phyloP scores from a whole-genome alignment of 2,113 vertebrate species.

The Octodon degus region DNA sequence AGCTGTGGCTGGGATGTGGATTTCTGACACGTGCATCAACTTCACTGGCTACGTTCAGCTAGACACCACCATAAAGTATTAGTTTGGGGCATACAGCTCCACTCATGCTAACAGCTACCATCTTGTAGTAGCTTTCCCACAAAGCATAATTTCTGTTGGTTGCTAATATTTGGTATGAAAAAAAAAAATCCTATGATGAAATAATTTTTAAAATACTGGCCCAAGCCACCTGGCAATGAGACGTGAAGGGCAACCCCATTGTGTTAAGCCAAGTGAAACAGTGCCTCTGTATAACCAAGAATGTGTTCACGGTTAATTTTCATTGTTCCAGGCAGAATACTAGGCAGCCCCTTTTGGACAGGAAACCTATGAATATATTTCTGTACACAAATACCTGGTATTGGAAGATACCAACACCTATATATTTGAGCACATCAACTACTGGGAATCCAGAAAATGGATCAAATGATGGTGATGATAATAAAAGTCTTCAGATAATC shows the following conservation, averaged over 20 bases:
- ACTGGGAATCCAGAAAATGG: not conserved
- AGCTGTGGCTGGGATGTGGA: not conserved
- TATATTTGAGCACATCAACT: fast-evolving
- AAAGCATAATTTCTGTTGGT: not conserved
- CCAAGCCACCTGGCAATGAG: not conserved
- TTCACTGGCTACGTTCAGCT: not conserved
- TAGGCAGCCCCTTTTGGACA: not conserved
- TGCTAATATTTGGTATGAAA: not conserved
- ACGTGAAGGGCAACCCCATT: not conserved
- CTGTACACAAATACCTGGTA: not conserved
- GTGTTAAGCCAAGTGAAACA: not conserved
- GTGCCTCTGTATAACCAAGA: not conserved
- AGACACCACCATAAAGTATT: too few relatives aligned
- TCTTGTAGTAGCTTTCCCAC: not conserved
- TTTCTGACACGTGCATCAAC: not conserved
- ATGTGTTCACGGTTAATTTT: not conserved
- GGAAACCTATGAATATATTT: too few relatives aligned
- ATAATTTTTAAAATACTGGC: not conserved
- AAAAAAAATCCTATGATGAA: not conserved
- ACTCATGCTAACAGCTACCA: too few relatives aligned
- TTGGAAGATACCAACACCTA: too few relatives aligned
- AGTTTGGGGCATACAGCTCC: not conserved
- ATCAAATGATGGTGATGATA: not conserved
- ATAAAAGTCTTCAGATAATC: not conserved
- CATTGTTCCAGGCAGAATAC: not conserved